Base-by-base conservation (phyloP, 2,888 invertebrate genomes). In the Nomada ruficornis region DNA sequence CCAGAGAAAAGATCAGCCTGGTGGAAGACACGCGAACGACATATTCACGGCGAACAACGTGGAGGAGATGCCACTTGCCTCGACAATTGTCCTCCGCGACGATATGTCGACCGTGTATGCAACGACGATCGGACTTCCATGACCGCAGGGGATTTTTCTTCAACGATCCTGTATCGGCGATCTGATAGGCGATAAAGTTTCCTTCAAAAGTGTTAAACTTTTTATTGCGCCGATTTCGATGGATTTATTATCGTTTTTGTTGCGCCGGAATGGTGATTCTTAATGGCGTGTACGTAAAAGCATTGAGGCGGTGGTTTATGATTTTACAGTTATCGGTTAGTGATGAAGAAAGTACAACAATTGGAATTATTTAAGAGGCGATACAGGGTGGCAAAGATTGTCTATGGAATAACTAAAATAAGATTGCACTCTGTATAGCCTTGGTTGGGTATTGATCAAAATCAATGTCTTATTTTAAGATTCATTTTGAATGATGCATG, bases 1-100 rank as follows among this genome's bases (percentile, higher is more conserved):
- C 71, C 47, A n/a, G 36, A 11, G 29, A 63, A 67, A 69, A 64
- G 79, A 79, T 69, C 76, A 69, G 83, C 80, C 79, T 78, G 76
- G 80, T 85, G 47, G 47, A 13, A 10, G 13, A 47, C 15, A 47
- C 47, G 15, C 47, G 47, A 15, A 13, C 13, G 11, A 47, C 47
- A 13, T 15, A 15, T 47, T 47, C 60, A 50, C 47, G 42, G 13
- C 60, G 68, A 68, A 63, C 42, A 50, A 57, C 42, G 62, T 7
- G 44, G 26, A 36, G 36, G 36, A 36, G 36, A 1, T 36, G 36
- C 36, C 36, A 1, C 50, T 10, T n/a, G 60, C 13, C n/a, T 5
- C 2, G n/a, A 44, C 15, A 65, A 65, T 60, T 63, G 57, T 59
- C 70, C 50, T 50, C 15, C 64, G 1, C 11, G 52, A 13, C 55